Base-by-base conservation (phyloP, 2,888 invertebrate species). In the Stenurella melanura region DNA sequence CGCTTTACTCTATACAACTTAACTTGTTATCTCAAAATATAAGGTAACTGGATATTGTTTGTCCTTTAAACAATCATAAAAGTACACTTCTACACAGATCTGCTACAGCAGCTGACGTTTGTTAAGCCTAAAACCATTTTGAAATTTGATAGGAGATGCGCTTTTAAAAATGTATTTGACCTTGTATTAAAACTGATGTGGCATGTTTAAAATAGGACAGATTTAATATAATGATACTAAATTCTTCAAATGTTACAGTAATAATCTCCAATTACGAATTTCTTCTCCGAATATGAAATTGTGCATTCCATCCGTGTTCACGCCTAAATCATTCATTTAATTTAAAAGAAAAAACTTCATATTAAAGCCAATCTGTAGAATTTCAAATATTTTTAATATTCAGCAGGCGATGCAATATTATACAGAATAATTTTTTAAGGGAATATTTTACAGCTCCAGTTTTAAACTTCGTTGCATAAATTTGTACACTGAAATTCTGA, bases 361-460 rank as follows among this genome's bases (percentile, higher is more conserved):
- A 50, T n/a, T 17, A 50, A 50, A n/a, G 50, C 50, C 4, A 50
- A 50, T 15, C 15, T 50, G n/a, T 17, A 50, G 50, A 50, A 50
- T 50, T 50, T 1, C n/a, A 50, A n/a, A 50, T 50, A n/a, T 50
- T 50, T n/a, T 50, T 50, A 50, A 50, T 50, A 50, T 50, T 50
- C 50, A 50, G n/a, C 50, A 50, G 3, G 50, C 50, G 50, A 50
- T 50, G n/a, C 12, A n/a, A n/a, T 50, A 50, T n/a, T 50, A 50
- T 50, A 42, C 42, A 50, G 50, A 50, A 50, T 50, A n/a, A 50
- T 50, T 50, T 50, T 50, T 50, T 50, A 50, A 50, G 50, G 50
- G n/a, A 50, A 50, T 50, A 50, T 50, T 50, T 50, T 50, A 50
- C 50, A 50, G 5, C n/a, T 50, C 6, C n/a, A n/a, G 50, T 50